phyloP scores from a whole-genome alignment of 2,113 vertebrate species.

The Melanostigma gelatinosum region DNA sequence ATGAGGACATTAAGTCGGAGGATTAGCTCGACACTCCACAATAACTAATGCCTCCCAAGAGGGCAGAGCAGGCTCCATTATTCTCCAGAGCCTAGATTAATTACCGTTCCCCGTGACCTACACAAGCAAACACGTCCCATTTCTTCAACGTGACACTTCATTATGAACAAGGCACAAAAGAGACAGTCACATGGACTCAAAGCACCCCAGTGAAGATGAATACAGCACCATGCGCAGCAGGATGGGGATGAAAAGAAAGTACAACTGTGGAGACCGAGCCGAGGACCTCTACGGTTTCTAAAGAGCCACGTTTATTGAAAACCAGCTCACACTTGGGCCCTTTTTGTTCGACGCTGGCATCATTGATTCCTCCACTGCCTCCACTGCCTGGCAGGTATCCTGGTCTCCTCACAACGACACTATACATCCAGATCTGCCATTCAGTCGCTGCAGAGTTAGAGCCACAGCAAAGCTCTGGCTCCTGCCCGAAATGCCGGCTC shows the following conservation, averaged over 20 bases:
- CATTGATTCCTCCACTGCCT: slow-evolving; percentile 18
- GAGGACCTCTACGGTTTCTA: slow-evolving; percentile 23
- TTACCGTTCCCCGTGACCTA: slow-evolving; percentile 68
- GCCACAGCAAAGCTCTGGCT: slow-evolving; percentile 17
- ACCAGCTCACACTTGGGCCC: slow-evolving; percentile 62
- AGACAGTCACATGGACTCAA: slow-evolving; percentile 39
- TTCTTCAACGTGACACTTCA: slow-evolving; percentile 67
- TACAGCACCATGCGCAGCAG: slow-evolving; percentile 6
- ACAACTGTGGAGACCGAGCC: slow-evolving; percentile 21
- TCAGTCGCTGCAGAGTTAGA: slow-evolving; percentile 23
- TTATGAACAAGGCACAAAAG: slow-evolving; percentile 60
- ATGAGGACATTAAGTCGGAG: slow-evolving; percentile 59
- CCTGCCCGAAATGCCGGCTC: slow-evolving; percentile 31
- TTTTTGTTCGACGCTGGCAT: slow-evolving; percentile 44
- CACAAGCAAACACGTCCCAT: slow-evolving; percentile 56
- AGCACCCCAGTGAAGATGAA: slow-evolving; percentile 15
- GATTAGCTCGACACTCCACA: slow-evolving; percentile 61
- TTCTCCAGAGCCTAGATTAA: slow-evolving; percentile 64
- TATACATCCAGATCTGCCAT: slow-evolving; percentile 33
- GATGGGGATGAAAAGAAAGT: slow-evolving; percentile 10
- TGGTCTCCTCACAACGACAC: slow-evolving; percentile 8
- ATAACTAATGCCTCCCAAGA: slow-evolving; percentile 71
- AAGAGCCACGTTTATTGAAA: slow-evolving; percentile 63
- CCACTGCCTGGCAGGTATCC: slow-evolving; percentile 27
- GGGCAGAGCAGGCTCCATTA: slow-evolving; percentile 70